A percentile compares a stretch with the other conserved stretches of the same genome.
These are phyloP conservation scores for Tetheella fluctuosa DNA, from an alignment of 2,888 invertebrate genomes.

Conservation along the genomic window DNA sequence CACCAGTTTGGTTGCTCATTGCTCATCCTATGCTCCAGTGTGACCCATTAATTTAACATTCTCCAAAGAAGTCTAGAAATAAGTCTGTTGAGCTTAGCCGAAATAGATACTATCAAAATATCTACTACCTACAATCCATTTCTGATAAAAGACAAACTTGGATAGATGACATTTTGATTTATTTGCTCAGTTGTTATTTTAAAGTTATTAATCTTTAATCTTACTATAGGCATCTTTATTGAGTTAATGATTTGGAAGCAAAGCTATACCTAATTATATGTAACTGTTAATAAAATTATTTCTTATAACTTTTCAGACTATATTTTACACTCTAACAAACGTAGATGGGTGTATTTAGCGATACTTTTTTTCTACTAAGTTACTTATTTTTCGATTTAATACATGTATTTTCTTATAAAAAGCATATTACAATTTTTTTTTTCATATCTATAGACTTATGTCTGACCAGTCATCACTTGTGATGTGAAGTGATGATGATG, in stretches of 20 bases:
- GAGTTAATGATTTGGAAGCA: neutral
- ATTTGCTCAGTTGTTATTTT: neutral
- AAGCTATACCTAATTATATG: too few relatives aligned
- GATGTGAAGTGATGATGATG: too few relatives aligned
- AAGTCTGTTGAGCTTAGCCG: slow-evolving; percentile 21
- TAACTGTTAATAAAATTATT: too few relatives aligned
- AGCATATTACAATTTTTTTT: too few relatives aligned
- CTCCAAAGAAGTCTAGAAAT: slow-evolving; percentile 21
- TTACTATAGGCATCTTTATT: neutral
- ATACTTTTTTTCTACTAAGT: too few relatives aligned
- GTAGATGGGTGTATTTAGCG: too few relatives aligned
- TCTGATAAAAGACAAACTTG: slow-evolving; percentile 33
- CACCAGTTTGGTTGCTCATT: neutral
- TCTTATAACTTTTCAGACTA: too few relatives aligned
- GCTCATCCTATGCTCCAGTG: neutral
- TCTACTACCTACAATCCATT: slow-evolving; percentile 23
- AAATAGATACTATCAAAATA: slow-evolving; percentile 19
- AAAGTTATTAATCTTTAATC: neutral
- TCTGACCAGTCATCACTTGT: too few relatives aligned
- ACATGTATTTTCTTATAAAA: too few relatives aligned
- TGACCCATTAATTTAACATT: slow-evolving; percentile 23
- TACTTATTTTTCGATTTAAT: too few relatives aligned
- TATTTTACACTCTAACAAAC: too few relatives aligned
- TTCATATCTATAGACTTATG: too few relatives aligned
- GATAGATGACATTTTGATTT: slow-evolving; percentile 20